Evolutionary conservation across 1,140 invertebrate species (phyloP), one percentile per base, ranked within the genome.

Genomic region (Cyclargus thomasi): DNA sequence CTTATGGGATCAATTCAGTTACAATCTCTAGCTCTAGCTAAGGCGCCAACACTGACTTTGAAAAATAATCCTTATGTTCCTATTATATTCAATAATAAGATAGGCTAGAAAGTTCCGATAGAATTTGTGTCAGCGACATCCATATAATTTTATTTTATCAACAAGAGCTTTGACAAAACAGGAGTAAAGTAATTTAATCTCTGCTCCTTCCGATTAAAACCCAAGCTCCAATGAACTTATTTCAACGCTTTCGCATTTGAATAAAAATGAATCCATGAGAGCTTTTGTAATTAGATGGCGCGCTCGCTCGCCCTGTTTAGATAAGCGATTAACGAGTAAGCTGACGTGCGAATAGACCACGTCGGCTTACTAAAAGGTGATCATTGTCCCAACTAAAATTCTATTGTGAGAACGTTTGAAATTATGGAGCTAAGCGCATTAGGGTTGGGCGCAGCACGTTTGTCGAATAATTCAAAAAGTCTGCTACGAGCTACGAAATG

Each of bases 361-460:
- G 55, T 59, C 55, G 18, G 55, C 55, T 59, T 59, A 59, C 55
- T 59, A 11, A 11, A 21, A 59, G n/a, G 53, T 55, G 53, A 55
- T 55, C 18, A 47, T 47, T 47, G 39, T 47, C 39, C 10, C 11
- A 47, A 47, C 39, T 47, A 47, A 47, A 39, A 47, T 47, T 47
- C 4, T 47, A 47, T 47, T 47, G 39, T 47, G 39, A 47, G 39
- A 11, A 16, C 39, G 11, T 39, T 8, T 14, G 39, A 47, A 47
- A 47, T 47, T 14, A 47, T 47, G 39, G 39, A 47, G 39, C 39
- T 47, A 47, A 47, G 39, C 39, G 39, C 11, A 47, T 47, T 47
- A 47, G 39, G 39, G 39, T 47, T 0, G 39, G 14, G 39, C 39
- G 39, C 39, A 47, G 39, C 39, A 47, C 39, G 39, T 47, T 47